Percentiles rank a stretch among this genome's conserved stretches.
These are phyloP conservation scores for Platalea minor DNA, from an alignment of 2,797 vertebrate genomes.

Conservation along the genomic window DNA sequence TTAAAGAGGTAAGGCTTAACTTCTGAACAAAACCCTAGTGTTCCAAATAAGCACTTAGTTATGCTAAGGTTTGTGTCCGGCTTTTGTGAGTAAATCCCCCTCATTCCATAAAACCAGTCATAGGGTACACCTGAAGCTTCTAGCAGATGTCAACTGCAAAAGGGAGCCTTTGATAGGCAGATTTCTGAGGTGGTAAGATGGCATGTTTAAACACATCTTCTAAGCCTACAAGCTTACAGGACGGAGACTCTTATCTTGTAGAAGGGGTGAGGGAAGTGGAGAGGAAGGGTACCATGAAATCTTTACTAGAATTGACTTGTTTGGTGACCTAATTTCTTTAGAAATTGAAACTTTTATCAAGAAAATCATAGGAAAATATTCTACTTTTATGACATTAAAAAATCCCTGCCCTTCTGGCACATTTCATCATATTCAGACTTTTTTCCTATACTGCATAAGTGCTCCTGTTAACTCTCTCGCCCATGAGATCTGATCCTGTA, in stretches of 20 bases:
- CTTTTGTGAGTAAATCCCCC: conserved; percentile 1
- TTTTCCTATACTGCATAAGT: background rate
- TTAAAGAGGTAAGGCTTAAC: background rate
- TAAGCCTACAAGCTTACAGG: background rate
- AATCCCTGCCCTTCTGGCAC: background rate
- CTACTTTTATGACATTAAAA: background rate
- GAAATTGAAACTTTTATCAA: background rate
- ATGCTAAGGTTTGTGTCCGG: background rate
- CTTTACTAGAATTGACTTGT: background rate
- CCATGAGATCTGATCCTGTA: background rate
- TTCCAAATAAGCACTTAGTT: background rate
- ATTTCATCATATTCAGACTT: background rate
- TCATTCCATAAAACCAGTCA: background rate
- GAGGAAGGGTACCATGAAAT: background rate
- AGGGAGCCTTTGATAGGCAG: background rate
- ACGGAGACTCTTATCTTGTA: background rate
- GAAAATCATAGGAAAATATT: background rate
- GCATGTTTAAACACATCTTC: background rate
- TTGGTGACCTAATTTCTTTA: background rate
- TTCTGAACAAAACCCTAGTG: background rate
- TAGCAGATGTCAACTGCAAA: background rate
- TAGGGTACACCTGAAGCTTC: background rate
- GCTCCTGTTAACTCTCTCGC: background rate
- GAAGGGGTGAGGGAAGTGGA: background rate
- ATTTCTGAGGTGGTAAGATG: background rate